These are phyloP conservation scores for Xiphophorus maculatus DNA, from an alignment of 2,113 vertebrate species.

Conservation along the genomic window DNA sequence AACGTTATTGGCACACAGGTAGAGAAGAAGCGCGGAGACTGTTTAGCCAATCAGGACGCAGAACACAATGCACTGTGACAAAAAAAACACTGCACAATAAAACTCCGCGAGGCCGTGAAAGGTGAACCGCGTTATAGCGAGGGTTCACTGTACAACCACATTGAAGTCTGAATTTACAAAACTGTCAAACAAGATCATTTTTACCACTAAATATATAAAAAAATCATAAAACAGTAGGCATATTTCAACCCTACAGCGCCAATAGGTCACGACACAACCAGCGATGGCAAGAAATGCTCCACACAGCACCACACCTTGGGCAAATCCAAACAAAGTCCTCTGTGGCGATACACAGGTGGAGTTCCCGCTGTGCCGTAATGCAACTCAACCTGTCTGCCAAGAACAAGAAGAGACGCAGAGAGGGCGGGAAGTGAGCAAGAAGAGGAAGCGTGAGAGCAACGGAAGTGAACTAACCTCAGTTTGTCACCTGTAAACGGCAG, in stretches of 20 bases:
- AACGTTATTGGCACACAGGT: no score
- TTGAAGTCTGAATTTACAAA: neutral
- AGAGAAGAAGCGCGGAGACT: no score
- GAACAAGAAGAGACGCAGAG: conserved; percentile 42
- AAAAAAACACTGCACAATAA: no score
- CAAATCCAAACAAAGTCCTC: neutral
- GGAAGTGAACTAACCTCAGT: conserved; percentile 68
- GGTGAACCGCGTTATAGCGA: no score
- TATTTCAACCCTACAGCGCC: conserved; percentile 1
- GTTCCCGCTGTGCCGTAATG: conserved; percentile 36
- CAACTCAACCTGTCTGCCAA: conserved; percentile 64
- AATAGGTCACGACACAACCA: neutral
- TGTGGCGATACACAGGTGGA: neutral
- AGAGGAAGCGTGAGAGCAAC: conserved; percentile 53
- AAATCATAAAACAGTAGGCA: no score
- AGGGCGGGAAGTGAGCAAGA: conserved; percentile 57
- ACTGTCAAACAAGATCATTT: no score
- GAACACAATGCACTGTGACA: no score
- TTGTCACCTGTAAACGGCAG: conserved; percentile 49
- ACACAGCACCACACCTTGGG: conserved; percentile 37
- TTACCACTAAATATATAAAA: no score
- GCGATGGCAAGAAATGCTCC: neutral
- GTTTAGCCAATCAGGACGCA: no score
- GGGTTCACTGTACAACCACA: no score
- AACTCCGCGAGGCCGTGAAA: no score